phyloP scores from a whole-genome alignment of 2,797 vertebrate species.

The Epinephelus malabaricus region DNA sequence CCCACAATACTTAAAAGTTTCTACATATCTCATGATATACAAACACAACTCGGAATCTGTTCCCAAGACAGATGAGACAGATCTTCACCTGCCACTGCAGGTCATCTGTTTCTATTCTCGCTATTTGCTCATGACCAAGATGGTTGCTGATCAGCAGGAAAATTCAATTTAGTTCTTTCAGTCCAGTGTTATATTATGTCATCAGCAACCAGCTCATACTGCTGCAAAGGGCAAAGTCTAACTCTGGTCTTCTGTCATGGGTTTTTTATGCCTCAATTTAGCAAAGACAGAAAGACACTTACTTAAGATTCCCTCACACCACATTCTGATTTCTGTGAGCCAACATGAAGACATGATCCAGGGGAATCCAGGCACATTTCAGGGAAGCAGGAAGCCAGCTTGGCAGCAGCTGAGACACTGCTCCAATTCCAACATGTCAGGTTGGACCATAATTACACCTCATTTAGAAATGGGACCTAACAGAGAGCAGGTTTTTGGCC shows the following conservation, averaged over 20 bases:
- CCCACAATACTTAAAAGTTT: too few species aligned
- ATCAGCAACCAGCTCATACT: slow-evolving; percentile 46
- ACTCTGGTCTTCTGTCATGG: slow-evolving; percentile 46
- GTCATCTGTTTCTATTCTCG: slow-evolving; percentile 11
- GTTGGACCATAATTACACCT: slow-evolving; percentile 73
- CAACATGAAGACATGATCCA: slow-evolving; percentile 67
- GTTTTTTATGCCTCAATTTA: slow-evolving; percentile 41
- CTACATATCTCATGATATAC: too few species aligned
- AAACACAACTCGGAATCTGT: slow-evolving; percentile 8
- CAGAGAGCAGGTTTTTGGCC: slow-evolving; percentile 69
- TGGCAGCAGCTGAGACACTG: slow-evolving; percentile 64
- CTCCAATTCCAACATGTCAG: slow-evolving; percentile 71
- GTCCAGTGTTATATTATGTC: slow-evolving; percentile 43
- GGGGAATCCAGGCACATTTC: slow-evolving; percentile 62
- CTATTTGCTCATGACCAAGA: slow-evolving; percentile 17
- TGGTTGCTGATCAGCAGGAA: slow-evolving; percentile 20
- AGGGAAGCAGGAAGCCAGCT: slow-evolving; percentile 62
- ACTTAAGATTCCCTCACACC: slow-evolving; percentile 64
- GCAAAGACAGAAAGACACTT: slow-evolving; percentile 65
- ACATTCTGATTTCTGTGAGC: slow-evolving; percentile 65
- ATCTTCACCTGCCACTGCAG: slow-evolving; percentile 16
- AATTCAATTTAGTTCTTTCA: slow-evolving; percentile 23
- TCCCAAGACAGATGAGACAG: not conserved
- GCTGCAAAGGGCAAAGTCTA: slow-evolving; percentile 30
- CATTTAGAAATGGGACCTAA: slow-evolving; percentile 69